Conservation (phyloP, 2,888 invertebrate genomes). For the Ligdia adustata region DNA sequence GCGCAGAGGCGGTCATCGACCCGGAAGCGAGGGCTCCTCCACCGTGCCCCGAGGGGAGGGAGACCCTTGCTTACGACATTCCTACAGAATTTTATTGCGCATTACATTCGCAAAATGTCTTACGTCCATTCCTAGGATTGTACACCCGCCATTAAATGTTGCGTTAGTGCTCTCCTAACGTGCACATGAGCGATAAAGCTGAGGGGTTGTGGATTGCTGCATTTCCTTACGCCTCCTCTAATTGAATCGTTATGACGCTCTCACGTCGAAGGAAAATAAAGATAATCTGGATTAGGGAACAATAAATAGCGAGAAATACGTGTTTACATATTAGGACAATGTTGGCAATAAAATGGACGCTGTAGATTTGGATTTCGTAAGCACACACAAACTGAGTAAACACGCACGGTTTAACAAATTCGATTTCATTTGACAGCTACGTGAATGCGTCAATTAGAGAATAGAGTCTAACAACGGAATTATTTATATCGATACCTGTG, state of each 20-base stretch:
- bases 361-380: too few species aligned
- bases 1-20: conserved; percentile 57
- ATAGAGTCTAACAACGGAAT: conserved; percentile 7
- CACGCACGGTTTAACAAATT: conserved; percentile 1
- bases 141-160: conserved; percentile 30
- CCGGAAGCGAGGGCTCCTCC: conserved; percentile 52
- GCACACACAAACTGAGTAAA: too few species aligned
- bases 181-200: conserved; percentile 25
- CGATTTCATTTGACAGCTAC: conserved; percentile 5
- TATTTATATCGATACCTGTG: conserved; percentile 23
- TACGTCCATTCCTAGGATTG: conserved; percentile 39
- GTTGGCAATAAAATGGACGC: not conserved
- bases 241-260: conserved; percentile 19
- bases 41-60: conserved; percentile 10
- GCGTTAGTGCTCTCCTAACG: conserved; percentile 30
- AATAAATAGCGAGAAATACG: not conserved
- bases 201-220: conserved; percentile 14
- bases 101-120: conserved; percentile 42
- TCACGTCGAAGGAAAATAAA: conserved; percentile 6
- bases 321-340: conserved; percentile 3
- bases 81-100: conserved; percentile 50
- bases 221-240: conserved; percentile 13
- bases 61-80: conserved; percentile 42
- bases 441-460: not conserved
- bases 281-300: conserved; percentile 4